Evolutionary conservation across 1,140 invertebrate species (phyloP), one percentile per base, ranked within the genome.

Genomic region (Sesamia nonagrioides): DNA sequence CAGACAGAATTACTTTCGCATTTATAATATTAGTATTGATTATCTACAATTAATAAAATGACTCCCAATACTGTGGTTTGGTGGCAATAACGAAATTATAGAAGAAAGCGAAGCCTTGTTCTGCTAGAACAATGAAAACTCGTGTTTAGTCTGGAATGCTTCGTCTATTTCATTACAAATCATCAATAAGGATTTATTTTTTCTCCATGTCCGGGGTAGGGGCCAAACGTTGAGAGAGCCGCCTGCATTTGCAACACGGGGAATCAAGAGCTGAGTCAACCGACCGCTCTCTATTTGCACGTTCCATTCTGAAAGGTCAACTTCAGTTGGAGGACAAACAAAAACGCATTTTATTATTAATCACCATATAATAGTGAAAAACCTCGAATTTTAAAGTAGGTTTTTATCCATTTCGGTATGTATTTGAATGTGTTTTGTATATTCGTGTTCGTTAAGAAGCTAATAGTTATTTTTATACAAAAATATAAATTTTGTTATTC

Each of bases 201-300:
- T 69, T 61, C 56, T 33, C 56, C 60, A 56, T 56, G 48, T 48
- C 11, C 45, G 63, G 27, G 69, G 73, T 37, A 73, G 2, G 77
- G 74, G 78, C 82, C 88, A 86, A 82, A 84, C 82, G 82, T 76
- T 69, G 79, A 40, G 75, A 86, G 85, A 80, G 86, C 76, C 73
- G 42, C 75, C 66, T 54, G 85, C 89, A 88, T 85, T 90, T 85
- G 86, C 89, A 89, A 94, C 91, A 94, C 79, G 92, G 82, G 52
- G 82, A 86, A 88, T 94, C 80, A 91, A 94, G 92, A 92, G 92
- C 89, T 89, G 81, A 92, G 92, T 94, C 93, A 94, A 94, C 78
- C 82, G 81, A 80, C 82, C 84, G 88, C 82, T 81, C 86, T 74
- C 84, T 93, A 92, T 93, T 93, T 92, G 89, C 87, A 84, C 84